Conservation (phyloP, 1,140 invertebrate species). For the Chironomus tepperi region DNA sequence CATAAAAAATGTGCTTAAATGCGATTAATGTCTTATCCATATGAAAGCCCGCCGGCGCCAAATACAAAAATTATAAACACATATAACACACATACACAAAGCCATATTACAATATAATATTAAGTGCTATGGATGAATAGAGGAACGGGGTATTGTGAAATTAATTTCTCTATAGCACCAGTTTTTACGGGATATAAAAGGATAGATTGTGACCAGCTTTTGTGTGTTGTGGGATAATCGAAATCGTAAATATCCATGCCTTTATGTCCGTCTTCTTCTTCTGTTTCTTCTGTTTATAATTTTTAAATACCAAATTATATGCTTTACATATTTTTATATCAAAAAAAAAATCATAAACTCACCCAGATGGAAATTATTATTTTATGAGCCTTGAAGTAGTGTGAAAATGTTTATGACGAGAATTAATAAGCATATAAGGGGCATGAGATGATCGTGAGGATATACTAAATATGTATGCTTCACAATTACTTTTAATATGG, state of each 20-base stretch:
- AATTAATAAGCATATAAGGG: no score
- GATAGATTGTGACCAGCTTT: neutral
- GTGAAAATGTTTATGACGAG: no score
- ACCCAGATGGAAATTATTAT: neutral
- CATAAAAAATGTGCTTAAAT: constrained; percentile 23
- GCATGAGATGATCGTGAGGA: no score
- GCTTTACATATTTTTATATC: neutral
- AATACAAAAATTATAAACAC: constrained; percentile 18
- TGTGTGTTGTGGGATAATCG: neutral
- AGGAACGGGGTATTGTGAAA: no score
- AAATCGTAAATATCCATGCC: neutral
- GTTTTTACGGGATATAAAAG: neutral
- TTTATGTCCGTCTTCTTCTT: neutral
- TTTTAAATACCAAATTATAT: constrained; percentile 9
- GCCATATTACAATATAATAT: neutral
- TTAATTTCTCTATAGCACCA: no score
- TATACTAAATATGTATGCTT: no score
- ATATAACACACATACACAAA: constrained; percentile 3
- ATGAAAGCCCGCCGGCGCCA: constrained; percentile 23
- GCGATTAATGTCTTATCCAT: constrained; percentile 22
- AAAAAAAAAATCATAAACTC: neutral
- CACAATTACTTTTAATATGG: no score
- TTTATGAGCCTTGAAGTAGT: neutral
- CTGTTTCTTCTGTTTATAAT: neutral
- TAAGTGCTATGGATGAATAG: neutral